These are phyloP conservation scores for Polyommatus iphigenia DNA, from an alignment of 2,888 invertebrate genomes.

Conservation along the genomic window DNA sequence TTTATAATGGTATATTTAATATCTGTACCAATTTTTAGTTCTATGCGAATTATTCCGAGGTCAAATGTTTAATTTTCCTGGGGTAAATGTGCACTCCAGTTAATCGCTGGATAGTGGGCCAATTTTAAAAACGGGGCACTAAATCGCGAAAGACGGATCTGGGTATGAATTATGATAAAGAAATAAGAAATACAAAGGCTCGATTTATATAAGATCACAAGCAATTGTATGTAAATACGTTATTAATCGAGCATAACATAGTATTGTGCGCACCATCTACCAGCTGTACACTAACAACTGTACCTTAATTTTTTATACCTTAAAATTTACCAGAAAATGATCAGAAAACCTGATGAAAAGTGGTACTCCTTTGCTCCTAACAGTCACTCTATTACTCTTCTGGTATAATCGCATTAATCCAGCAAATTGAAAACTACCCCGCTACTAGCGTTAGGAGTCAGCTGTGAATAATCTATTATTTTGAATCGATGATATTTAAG, in stretches of 20 bases:
- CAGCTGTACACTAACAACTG: slow-evolving; percentile 27
- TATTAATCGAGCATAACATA: neutral
- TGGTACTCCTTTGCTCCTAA: neutral
- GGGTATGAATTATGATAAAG: neutral
- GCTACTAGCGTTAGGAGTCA: neutral
- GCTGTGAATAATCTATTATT: neutral
- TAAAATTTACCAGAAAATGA: neutral
- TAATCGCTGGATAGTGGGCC: neutral
- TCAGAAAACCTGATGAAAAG: too few relatives aligned
- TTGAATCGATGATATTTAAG: neutral
- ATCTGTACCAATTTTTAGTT: too few relatives aligned
- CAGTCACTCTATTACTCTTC: neutral
- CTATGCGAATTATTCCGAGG: too few relatives aligned
- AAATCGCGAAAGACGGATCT: neutral
- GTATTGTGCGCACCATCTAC: slow-evolving; percentile 29
- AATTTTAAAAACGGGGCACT: neutral
- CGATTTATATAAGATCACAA: too few relatives aligned
- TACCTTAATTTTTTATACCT: neutral
- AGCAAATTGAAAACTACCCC: too few relatives aligned
- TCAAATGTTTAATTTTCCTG: too few relatives aligned
- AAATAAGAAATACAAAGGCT: neutral
- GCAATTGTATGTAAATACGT: too few relatives aligned
- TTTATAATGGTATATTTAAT: too few relatives aligned
- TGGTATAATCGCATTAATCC: neutral
- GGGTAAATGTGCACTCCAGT: too few relatives aligned